Evolutionary conservation across 2,113 vertebrate genomes (phyloP).

Genomic region (Canis aureus): DNA sequence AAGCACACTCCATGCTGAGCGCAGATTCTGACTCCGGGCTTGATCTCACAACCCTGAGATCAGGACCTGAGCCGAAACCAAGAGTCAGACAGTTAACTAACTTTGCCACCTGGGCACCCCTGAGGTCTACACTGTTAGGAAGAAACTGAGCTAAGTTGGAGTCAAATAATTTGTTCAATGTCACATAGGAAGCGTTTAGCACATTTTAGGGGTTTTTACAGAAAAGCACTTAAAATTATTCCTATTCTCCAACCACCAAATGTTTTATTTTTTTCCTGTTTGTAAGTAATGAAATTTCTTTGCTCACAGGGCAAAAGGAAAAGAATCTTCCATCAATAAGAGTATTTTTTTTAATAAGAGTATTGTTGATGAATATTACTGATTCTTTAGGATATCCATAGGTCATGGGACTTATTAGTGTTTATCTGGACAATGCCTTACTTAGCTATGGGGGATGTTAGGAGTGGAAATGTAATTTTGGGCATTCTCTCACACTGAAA

Average conservation of each 20-base stretch:
- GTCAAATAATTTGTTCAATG: neutral
- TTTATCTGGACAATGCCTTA: neutral
- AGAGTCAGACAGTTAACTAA: neutral
- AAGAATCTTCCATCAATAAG: neutral
- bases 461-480: neutral
- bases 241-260: neutral
- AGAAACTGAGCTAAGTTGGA: neutral
- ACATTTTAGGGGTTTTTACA: constrained; percentile 5
- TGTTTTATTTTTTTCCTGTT: neutral
- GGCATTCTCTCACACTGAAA: neutral
- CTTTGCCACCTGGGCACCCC: neutral
- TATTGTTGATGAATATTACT: neutral
- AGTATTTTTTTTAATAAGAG: neutral
- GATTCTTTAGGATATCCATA: too few relatives aligned
- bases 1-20: neutral
- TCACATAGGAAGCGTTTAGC: neutral
- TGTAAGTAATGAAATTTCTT: neutral
- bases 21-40: neutral
- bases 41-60: neutral
- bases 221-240: neutral
- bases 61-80: neutral
- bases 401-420: too few relatives aligned
- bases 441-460: neutral
- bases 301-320: neutral
- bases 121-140: neutral